Evolutionary conservation across 2,113 vertebrate genomes (phyloP).

Genomic region (Cygnus atratus): DNA sequence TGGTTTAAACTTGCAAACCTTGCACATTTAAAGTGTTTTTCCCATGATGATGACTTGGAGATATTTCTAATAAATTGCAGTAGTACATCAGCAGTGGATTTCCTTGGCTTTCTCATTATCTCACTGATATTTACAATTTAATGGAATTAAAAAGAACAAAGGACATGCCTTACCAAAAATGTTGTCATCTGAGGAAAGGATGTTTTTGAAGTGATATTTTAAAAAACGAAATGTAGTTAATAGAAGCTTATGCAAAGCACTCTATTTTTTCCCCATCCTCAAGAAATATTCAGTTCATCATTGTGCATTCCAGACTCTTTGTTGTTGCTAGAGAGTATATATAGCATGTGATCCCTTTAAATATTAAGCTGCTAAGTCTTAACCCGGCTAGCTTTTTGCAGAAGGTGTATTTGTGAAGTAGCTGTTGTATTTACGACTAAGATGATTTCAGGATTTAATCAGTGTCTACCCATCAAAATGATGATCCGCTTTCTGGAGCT

Average conservation of each 20-base stretch:
- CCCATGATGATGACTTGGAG: not conserved
- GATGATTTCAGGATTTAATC: not conserved
- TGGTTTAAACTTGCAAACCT: conserved; percentile 16
- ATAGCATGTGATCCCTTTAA: not conserved
- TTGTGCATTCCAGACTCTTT: not conserved
- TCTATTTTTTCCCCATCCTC: not conserved
- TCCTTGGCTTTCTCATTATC: not conserved
- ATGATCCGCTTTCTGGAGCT: not conserved
- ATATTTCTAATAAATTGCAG: conserved; percentile 27
- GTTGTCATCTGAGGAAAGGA: not conserved
- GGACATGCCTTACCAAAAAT: not conserved
- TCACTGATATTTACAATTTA: not conserved
- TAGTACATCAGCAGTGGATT: not conserved
- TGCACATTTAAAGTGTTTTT: conserved; percentile 14
- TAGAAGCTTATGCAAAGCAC: not conserved
- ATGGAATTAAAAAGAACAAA: not conserved
- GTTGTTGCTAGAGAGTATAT: not conserved
- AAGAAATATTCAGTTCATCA: not conserved
- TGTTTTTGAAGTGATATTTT: not conserved
- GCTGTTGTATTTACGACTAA: not conserved
- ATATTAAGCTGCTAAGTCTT: not conserved
- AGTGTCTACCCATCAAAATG: not conserved
- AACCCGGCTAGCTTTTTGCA: not conserved
- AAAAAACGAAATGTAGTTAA: not conserved
- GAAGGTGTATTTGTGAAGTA: not conserved